These are phyloP conservation scores for Virgularia gustaviana DNA, from an alignment of 92 coral and sea anemone species.

Conservation along the genomic window DNA sequence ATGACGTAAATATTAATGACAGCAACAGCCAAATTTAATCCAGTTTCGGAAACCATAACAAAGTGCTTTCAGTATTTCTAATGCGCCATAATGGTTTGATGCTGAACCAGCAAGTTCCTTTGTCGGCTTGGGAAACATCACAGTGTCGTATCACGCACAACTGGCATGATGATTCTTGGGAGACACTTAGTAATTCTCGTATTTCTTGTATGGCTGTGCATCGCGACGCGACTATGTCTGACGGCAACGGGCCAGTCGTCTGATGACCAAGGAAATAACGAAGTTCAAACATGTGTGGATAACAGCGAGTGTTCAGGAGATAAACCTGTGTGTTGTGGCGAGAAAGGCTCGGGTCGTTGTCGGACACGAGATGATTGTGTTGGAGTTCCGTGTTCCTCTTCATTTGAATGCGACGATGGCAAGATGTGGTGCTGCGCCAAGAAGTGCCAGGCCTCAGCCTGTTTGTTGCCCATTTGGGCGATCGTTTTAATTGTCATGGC, in stretches of 20 bases:
- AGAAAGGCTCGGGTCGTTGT: background rate
- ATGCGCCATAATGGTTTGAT: no score
- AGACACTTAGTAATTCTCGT: background rate
- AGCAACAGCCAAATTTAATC: no score
- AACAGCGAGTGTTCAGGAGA: slow-evolving; percentile 7
- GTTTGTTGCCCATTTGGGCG: slow-evolving; percentile 30
- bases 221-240: background rate
- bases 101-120: background rate
- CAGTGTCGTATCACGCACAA: background rate
- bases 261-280: background rate
- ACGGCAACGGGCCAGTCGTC: background rate
- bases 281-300: background rate
- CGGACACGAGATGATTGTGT: background rate
- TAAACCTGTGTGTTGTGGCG: slow-evolving; percentile 13
- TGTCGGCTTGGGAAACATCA: background rate
- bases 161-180: slow-evolving; percentile 1
- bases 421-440: slow-evolving; percentile 22
- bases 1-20: no score
- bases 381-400: slow-evolving; percentile 23
- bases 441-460: slow-evolving; percentile 16
- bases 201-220: background rate
- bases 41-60: no score
- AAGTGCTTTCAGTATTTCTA: no score
- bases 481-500: slow-evolving; percentile 24
- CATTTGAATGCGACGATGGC: slow-evolving; percentile 27